These are phyloP conservation scores for Dinothrombium tinctorium DNA, from an alignment of 1,140 invertebrate genomes.

Conservation along the genomic window DNA sequence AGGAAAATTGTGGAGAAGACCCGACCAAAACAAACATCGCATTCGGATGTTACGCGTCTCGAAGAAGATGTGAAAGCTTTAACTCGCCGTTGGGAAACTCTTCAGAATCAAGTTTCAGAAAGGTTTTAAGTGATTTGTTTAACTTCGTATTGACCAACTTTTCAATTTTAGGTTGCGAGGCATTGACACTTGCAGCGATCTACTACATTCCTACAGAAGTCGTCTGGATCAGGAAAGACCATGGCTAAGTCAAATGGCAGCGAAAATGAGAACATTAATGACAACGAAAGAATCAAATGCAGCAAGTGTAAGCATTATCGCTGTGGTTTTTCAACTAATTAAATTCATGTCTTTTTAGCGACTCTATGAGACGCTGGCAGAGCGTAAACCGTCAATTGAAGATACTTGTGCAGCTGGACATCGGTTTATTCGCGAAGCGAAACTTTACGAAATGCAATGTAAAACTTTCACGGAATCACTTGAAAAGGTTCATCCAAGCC, in stretches of 20 bases:
- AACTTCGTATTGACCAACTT: too few species aligned
- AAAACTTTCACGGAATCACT: constrained; percentile 66
- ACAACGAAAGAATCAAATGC: constrained; percentile 30
- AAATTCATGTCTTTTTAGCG: too few species aligned
- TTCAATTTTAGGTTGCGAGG: constrained; percentile 50
- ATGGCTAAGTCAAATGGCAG: constrained; percentile 56
- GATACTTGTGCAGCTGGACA: constrained; percentile 81
- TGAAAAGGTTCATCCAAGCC: constrained; percentile 56
- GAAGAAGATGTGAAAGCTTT: constrained; percentile 73
- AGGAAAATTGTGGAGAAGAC: constrained; percentile 63
- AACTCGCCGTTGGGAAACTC: constrained; percentile 64
- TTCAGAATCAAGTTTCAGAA: constrained; percentile 69
- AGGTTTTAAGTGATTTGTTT: too few species aligned
- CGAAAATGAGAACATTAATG: constrained; percentile 33
- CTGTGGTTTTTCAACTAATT: too few species aligned
- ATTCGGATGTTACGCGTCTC: constrained; percentile 65
- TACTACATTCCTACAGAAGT: constrained; percentile 61
- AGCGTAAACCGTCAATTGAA: constrained; percentile 74
- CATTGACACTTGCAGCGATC: constrained; percentile 55
- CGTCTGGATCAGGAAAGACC: constrained; percentile 60
- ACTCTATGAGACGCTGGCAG: constrained; percentile 68
- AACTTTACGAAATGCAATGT: constrained; percentile 70
- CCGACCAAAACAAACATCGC: constrained; percentile 36
- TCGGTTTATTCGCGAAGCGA: constrained; percentile 83
- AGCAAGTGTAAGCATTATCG: constrained; percentile 55